Conservation (phyloP, 2,113 vertebrate genomes). For the Aramus guarauna region DNA sequence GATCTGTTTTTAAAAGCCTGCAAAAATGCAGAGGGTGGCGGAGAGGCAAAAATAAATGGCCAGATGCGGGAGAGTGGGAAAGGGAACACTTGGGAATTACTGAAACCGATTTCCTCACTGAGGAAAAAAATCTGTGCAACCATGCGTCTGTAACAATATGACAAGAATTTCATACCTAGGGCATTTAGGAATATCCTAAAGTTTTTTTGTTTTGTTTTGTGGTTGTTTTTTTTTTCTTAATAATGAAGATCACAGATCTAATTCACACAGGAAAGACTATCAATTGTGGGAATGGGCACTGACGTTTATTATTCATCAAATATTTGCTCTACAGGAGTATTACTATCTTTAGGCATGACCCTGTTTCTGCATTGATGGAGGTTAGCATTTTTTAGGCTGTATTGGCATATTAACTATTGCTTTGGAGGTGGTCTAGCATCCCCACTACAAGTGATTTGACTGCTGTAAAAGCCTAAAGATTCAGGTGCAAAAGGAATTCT, state of each 20-base stretch:
- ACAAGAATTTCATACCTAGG: neutral
- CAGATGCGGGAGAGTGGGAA: conserved; percentile 25
- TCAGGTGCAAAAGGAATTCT: neutral
- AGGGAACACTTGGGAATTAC: neutral
- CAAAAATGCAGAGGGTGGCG: neutral
- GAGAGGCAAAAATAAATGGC: neutral
- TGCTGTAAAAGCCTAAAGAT: neutral
- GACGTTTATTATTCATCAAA: neutral
- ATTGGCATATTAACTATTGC: neutral
- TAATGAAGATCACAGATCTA: neutral
- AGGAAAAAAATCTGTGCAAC: neutral
- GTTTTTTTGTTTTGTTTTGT: neutral
- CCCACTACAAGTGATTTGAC: neutral
- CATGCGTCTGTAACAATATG: neutral
- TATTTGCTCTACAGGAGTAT: neutral
- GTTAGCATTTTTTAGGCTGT: neutral
- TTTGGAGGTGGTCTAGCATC: neutral
- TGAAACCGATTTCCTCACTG: neutral
- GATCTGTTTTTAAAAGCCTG: conserved; percentile 58
- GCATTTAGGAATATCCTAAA: neutral
- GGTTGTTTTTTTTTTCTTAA: neutral
- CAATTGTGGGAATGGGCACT: neutral
- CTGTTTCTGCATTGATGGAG: neutral
- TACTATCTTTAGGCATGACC: neutral
- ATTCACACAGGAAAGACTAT: neutral